Base-by-base conservation (phyloP, 2,888 invertebrate genomes). In the Myopa testacea region DNA sequence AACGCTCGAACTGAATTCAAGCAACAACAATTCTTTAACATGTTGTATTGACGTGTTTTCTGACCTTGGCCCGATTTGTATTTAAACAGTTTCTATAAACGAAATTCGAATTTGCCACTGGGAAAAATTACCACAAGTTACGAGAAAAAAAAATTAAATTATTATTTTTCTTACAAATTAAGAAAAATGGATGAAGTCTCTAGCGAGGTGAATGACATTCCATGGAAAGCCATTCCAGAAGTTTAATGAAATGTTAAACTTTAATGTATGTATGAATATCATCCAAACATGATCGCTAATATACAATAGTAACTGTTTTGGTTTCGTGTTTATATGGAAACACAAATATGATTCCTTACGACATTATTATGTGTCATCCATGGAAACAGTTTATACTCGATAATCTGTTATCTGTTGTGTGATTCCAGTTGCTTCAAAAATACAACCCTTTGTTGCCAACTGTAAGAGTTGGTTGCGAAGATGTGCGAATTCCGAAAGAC, bases 61-160 rank as follows among this genome's bases (percentile, higher is more conserved):
- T 84, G 86, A 87, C 87, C 87, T 87, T 87, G 87, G 87, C 88
- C 87, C 84, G 85, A 84, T 85, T 84, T 83, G 50, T 63, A 19
- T 63, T 63, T 19, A n/a, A 16, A 38, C 37, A 72, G n/a, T 60
- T 58, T 58, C 34, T 65, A 16, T 37, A 38, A 65, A 16, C 16
- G 34, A 65, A 65, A 55, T 52, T 70, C 70, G 70, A 34, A 50
- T 26, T 70, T 37, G 52, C 70, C 37, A 52, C 70, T 19, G 68
- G 19, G 69, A 60, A 58, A 75, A 69, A 68, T 69, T 68, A 60
- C 75, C 69, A 69, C 34, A 68, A 50, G 68, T 68, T 40, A 75
- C 67, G 58, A 63, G 26, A 63, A 63, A 63, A 4, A 26, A 63
- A 34, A 63, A 8, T 63, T 3, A 55, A 65, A 65, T 38, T 5